Percentiles rank a stretch among this genome's conserved stretches.
phyloP scores from a whole-genome alignment of 2,797 vertebrate genomes.

The Coccyzus lansbergi region DNA sequence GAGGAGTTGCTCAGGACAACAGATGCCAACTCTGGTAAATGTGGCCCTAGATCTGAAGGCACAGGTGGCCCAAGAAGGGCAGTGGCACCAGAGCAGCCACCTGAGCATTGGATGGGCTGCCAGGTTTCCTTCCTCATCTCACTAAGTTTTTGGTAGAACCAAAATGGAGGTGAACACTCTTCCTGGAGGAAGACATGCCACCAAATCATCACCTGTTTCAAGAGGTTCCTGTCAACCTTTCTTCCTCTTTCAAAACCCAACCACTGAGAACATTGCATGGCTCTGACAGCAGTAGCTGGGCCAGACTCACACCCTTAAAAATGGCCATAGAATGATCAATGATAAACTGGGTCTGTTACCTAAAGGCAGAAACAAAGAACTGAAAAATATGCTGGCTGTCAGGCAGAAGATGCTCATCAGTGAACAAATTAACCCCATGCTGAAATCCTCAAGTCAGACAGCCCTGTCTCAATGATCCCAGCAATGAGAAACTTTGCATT shows the following conservation, averaged over 20 bases:
- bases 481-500: neutral
- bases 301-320: neutral
- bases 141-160: neutral
- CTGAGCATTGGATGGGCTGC: neutral
- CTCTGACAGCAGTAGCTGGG: neutral
- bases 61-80: neutral
- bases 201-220: neutral
- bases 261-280: neutral
- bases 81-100: neutral
- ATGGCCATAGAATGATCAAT: neutral
- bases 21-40: neutral
- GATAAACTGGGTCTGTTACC: neutral
- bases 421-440: neutral
- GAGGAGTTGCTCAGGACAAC: neutral
- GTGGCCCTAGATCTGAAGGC: neutral
- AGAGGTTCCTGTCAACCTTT: neutral
- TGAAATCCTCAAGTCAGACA: neutral
- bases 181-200: neutral
- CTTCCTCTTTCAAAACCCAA: neutral
- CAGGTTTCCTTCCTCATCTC: neutral
- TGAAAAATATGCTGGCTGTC: neutral
- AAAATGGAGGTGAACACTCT: neutral
- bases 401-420: neutral
- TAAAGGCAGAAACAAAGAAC: neutral
- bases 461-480: neutral